phyloP scores from a whole-genome alignment of 2,113 vertebrate species.

The Bolborhynchus lineola region DNA sequence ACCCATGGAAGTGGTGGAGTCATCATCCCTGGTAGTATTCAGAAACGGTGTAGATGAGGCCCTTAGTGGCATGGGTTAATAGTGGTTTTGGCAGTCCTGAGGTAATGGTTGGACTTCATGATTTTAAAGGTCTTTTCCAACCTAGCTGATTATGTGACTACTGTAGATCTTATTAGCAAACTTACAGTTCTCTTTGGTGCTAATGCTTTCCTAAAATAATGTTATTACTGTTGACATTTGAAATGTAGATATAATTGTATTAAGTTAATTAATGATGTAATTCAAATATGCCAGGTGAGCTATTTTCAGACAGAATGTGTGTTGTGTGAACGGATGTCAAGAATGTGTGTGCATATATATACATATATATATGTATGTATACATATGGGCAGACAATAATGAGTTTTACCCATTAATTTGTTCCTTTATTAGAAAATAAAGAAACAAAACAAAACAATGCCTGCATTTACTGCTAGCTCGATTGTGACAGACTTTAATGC shows the following conservation, averaged over 20 bases:
- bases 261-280: background rate
- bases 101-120: background rate
- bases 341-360: rapidly evolving
- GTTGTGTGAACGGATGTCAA: background rate
- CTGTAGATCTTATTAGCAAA: background rate
- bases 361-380: rapidly evolving
- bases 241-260: background rate
- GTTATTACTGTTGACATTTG: background rate
- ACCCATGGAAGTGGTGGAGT: background rate
- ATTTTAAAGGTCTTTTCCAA: background rate
- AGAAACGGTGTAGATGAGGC: background rate
- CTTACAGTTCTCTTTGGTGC: background rate
- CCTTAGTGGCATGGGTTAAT: background rate
- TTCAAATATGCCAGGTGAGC: background rate
- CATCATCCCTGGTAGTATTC: background rate
- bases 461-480: background rate
- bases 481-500: background rate
- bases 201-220: background rate
- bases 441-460: background rate
- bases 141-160: background rate
- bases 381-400: background rate
- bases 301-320: background rate
- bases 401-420: background rate
- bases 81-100: background rate
- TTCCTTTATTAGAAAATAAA: background rate